Evolutionary conservation across 2,888 invertebrate species (phyloP).

Genomic region (Melanargia galathea): DNA sequence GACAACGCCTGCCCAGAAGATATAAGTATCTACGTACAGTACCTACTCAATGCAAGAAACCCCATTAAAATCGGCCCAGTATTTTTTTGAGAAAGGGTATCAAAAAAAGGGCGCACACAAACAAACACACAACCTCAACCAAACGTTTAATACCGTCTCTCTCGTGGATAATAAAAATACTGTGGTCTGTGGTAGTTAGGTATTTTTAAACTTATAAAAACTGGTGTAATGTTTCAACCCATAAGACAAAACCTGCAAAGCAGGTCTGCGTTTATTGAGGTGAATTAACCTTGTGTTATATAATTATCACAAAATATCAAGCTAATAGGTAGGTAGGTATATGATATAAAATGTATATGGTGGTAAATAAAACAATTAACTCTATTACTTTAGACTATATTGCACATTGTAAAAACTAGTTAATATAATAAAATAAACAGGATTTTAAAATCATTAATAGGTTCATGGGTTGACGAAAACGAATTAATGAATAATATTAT

Average conservation of each 20-base stretch:
- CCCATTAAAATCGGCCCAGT: too few relatives aligned
- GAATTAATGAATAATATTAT: too few relatives aligned
- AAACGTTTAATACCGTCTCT: too few relatives aligned
- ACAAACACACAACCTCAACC: too few relatives aligned
- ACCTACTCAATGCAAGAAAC: too few relatives aligned
- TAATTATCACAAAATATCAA: background rate
- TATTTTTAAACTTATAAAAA: background rate
- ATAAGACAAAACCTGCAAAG: slow-evolving; percentile 3
- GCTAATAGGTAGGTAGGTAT: background rate
- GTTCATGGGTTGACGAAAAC: too few relatives aligned
- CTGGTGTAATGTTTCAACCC: background rate
- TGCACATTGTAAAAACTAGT: background rate
- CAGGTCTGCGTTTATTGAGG: slow-evolving; percentile 1
- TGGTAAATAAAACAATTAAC: background rate
- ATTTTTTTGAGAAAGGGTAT: too few relatives aligned
- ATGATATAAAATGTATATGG: background rate
- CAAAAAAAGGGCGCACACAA: too few relatives aligned
- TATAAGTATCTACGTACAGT: too few relatives aligned
- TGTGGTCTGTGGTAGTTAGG: background rate
- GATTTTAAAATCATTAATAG: too few relatives aligned
- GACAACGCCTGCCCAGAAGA: too few relatives aligned
- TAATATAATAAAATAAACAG: too few relatives aligned
- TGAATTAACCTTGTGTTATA: slow-evolving; percentile 4
- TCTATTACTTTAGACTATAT: background rate
- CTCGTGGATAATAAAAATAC: background rate